Conservation (phyloP, 1,140 invertebrate species). For the Ladona fulva region DNA sequence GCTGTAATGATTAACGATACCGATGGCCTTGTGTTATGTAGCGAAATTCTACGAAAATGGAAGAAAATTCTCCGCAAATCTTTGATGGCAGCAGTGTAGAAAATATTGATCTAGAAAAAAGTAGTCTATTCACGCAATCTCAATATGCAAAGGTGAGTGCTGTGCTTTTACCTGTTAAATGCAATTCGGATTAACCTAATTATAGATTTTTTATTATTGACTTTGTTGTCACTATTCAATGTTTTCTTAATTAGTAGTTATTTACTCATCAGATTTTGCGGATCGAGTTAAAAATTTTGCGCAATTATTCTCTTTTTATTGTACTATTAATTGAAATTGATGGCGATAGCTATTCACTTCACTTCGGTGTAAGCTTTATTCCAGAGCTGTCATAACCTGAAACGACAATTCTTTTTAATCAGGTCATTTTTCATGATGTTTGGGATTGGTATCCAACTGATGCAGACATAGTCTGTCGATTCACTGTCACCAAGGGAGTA, state of each 20-base stretch:
- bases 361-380: too few relatives aligned
- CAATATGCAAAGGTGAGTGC: not conserved
- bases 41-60: not conserved
- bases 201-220: not conserved
- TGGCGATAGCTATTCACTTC: too few relatives aligned
- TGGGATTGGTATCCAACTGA: slow-evolving; percentile 24
- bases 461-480: slow-evolving; percentile 23
- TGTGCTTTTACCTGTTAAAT: too few relatives aligned
- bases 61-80: not conserved
- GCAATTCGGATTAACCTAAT: not conserved
- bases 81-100: not conserved
- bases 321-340: too few relatives aligned
- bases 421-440: slow-evolving; percentile 27
- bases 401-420: not conserved
- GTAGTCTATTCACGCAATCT: not conserved
- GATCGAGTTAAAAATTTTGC: too few relatives aligned
- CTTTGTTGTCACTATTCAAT: too few relatives aligned
- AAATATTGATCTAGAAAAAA: not conserved
- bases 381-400: not conserved
- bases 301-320: too few relatives aligned
- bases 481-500: slow-evolving; percentile 20
- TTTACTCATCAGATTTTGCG: too few relatives aligned
- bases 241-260: too few relatives aligned
- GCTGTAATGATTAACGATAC: too few relatives aligned
- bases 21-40: too few relatives aligned